These are phyloP conservation scores for Tenualosa thibaudeaui DNA, from an alignment of 2,797 vertebrate genomes.

Conservation along the genomic window DNA sequence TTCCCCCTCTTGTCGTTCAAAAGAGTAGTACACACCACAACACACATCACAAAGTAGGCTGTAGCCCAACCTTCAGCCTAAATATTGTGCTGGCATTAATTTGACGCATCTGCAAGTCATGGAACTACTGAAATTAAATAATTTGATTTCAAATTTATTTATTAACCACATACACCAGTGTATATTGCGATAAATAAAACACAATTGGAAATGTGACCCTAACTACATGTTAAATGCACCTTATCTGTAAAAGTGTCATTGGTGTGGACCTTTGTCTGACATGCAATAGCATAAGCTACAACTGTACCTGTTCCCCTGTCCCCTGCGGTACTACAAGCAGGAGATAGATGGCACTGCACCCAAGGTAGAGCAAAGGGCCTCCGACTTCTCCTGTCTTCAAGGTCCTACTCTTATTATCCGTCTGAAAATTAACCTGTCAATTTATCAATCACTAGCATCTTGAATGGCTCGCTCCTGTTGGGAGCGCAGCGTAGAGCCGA, in stretches of 20 bases:
- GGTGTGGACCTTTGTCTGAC: slow-evolving; percentile 44
- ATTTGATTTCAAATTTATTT: slow-evolving; percentile 29
- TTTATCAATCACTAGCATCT: slow-evolving; percentile 99
- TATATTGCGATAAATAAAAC: slow-evolving; percentile 11
- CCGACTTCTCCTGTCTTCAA: slow-evolving; percentile 75
- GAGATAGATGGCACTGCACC: slow-evolving; percentile 98
- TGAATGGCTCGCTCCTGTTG: slow-evolving; percentile 85
- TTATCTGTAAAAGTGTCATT: slow-evolving; percentile 14
- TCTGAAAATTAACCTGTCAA: slow-evolving; percentile 99
- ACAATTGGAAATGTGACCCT: slow-evolving; percentile 10
- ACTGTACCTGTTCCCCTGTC: slow-evolving; percentile 56
- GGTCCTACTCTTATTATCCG: slow-evolving; percentile 96
- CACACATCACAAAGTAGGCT: not conserved
- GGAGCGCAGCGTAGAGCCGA: slow-evolving; percentile 81
- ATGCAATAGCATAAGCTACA: slow-evolving; percentile 22
- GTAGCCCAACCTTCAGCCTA: not conserved
- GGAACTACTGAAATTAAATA: slow-evolving; percentile 11
- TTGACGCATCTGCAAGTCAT: slow-evolving; percentile 14
- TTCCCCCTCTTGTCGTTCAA: not conserved
- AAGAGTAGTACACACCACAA: not conserved
- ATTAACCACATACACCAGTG: not conserved
- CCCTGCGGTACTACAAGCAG: slow-evolving; percentile 80
- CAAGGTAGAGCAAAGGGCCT: slow-evolving; percentile 83
- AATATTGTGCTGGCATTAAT: slow-evolving; percentile 38
- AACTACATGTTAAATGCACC: not conserved